Base-by-base conservation (phyloP, 2,888 invertebrate genomes). In the Caenorhabditis sulstoni region DNA sequence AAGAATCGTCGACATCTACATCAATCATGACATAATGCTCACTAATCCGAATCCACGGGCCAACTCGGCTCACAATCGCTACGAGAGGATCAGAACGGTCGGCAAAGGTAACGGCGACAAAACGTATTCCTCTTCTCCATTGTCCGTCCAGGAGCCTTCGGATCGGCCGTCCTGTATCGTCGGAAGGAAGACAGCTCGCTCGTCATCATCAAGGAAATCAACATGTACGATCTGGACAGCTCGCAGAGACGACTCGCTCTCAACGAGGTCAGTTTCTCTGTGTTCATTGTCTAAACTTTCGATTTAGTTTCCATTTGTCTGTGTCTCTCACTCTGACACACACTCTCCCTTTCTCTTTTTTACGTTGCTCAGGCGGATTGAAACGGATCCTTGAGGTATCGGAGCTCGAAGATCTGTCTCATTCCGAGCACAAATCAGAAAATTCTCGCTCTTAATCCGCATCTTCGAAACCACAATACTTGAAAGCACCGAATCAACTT, bases 171-270 rank as follows among this genome's bases (percentile, higher is more conserved):
- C 0, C 90, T 94, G 14, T 94, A 94, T 89, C 92, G 92, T 29
- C 92, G 93, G 59, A 92, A 93, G 81, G 91, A 92, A 41, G 94
- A 94, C 87, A 93, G 93, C 57, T 92, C 92, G 70, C 89, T 93
- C 45, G 94, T 94, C 18, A 94, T 94, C 3, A 92, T 94, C 65
- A 94, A 94, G 88, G 94, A 94, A 90, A 93, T 94, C 58, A 93
- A 94, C 89, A 92, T 94, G 91, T 92, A 93, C 84, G 94, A 94
- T 84, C 90, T 94, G 79, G 93, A 93, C n/a, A 93, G 93, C 0
- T 90, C 92, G 0, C 94, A 94, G 89, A 91, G 93, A 55, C 93
- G 93, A 87, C 90, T 94, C 88, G 86, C 89, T 2, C 66, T 89
- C 44, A 89, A 89, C 59, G 89, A 89, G 79, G 89, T 89, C n/a